Base-by-base conservation (phyloP, 2,888 invertebrate genomes). In the Diarsia rubi region DNA sequence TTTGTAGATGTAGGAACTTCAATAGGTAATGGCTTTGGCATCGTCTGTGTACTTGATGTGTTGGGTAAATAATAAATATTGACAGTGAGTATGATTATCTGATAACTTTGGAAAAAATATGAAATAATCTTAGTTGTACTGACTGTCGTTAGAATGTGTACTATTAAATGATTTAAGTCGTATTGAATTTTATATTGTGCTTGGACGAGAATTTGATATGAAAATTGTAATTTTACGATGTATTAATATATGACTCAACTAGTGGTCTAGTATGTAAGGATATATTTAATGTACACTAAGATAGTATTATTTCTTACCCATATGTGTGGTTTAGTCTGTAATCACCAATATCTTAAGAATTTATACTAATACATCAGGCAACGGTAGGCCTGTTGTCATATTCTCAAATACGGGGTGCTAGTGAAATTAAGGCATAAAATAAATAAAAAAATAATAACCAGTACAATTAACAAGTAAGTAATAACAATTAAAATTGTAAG, bases 101-200 rank as follows among this genome's bases (percentile, higher is more conserved):
- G 57, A 81, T 64, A 49, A 74, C 64, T 59, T 64, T 81, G 44
- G 57, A 57, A 19, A n/a, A n/a, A n/a, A n/a, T n/a, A n/a, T n/a
- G n/a, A n/a, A n/a, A n/a, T n/a, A n/a, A n/a, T n/a, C n/a, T n/a
- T n/a, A n/a, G n/a, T n/a, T n/a, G n/a, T n/a, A n/a, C n/a, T n/a
- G n/a, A n/a, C n/a, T n/a, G n/a, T n/a, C n/a, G n/a, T n/a, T n/a
- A n/a, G n/a, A n/a, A n/a, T n/a, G n/a, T n/a, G n/a, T n/a, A n/a
- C n/a, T 27, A 27, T 44, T 47, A n/a, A 37, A 14, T 14, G 16
- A 75, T 37, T 0, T 65, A 45, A 65, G 24, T 31, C 49, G 19
- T 45, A 0, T 45, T 45, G 44, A 60, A 64, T 2, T 42, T 24
- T 75, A 45, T 12, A 73, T 31, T 52, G 14, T 60, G 16, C n/a